Evolutionary conservation across 2,113 vertebrate species (phyloP).

Genomic region (Sphyrna mokarran): DNA sequence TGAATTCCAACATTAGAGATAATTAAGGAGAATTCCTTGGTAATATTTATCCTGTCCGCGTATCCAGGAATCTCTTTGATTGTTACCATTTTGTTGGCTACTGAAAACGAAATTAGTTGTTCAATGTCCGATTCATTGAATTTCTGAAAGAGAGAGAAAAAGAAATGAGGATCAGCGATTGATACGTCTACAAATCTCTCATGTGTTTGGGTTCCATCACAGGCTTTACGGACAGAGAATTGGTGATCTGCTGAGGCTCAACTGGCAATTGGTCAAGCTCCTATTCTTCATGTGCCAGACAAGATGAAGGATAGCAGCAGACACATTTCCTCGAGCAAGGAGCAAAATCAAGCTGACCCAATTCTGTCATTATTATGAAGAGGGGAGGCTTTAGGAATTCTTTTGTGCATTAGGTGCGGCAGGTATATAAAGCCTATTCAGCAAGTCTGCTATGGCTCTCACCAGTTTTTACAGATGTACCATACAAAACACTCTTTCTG

Average conservation of each 20-base stretch:
- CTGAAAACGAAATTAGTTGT: neutral
- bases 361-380: neutral
- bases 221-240: neutral
- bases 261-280: neutral
- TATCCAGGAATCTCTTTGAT: neutral
- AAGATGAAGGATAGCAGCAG: neutral
- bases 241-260: neutral
- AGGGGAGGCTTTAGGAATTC: neutral
- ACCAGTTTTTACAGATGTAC: no score
- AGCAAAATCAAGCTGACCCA: neutral
- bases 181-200: neutral
- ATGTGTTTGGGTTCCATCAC: neutral
- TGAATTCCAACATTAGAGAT: constrained; percentile 7
- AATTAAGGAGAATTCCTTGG: neutral
- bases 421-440: neutral
- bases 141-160: neutral
- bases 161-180: neutral
- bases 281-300: neutral
- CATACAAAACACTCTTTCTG: no score
- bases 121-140: neutral
- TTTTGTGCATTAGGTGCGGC: neutral
- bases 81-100: no score
- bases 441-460: no score
- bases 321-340: neutral
- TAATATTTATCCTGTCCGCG: neutral